Conservation (phyloP, 2,888 invertebrate species). For the Drosophila austrosaltans region DNA sequence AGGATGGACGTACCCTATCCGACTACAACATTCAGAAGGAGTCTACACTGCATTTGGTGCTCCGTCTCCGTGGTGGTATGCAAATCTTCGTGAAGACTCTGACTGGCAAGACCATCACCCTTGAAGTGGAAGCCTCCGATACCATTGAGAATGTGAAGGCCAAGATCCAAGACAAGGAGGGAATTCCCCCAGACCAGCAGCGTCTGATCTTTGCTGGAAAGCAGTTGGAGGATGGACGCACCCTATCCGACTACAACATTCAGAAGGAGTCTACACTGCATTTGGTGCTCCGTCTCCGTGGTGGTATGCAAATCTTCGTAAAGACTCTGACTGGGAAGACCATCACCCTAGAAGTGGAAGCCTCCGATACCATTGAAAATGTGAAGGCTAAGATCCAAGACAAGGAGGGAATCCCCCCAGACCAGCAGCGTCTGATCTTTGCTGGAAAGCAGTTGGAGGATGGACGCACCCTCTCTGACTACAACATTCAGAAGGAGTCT, state of each 20-base stretch:
- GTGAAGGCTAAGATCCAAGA: constrained; percentile 62
- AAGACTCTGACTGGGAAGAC: constrained; percentile 59
- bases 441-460: constrained; percentile 60
- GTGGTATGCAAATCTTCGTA: constrained; percentile 64
- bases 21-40: constrained; percentile 64
- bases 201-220: constrained; percentile 60
- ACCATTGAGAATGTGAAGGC: constrained; percentile 62
- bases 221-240: constrained; percentile 60
- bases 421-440: constrained; percentile 60
- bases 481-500: constrained; percentile 61
- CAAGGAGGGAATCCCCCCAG: constrained; percentile 61
- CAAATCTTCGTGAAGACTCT: constrained; percentile 58
- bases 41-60: constrained; percentile 54
- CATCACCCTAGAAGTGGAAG: constrained; percentile 54
- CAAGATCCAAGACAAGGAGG: constrained; percentile 61
- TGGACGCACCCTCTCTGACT: constrained; percentile 54
- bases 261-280: constrained; percentile 59
- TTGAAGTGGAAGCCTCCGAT: constrained; percentile 48
- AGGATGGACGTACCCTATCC: constrained; percentile 57
- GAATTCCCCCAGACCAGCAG: constrained; percentile 64
- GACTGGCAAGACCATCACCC: constrained; percentile 54
- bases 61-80: constrained; percentile 60
- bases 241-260: constrained; percentile 57
- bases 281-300: constrained; percentile 57
- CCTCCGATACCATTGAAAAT: constrained; percentile 53